These are phyloP conservation scores for Germaria angustata DNA, from an alignment of 2,888 invertebrate genomes.

Conservation along the genomic window DNA sequence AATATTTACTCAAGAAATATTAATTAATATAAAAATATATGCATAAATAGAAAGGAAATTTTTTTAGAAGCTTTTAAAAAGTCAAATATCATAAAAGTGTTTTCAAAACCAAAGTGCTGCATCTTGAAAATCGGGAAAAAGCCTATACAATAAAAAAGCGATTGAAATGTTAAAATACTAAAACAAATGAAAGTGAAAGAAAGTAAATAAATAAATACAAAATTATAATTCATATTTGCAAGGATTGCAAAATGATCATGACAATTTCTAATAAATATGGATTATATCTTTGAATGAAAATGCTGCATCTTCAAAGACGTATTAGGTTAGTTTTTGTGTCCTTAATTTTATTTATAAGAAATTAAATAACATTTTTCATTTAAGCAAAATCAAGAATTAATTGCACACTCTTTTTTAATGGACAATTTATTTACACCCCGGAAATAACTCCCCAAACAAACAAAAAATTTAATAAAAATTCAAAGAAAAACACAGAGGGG, in stretches of 20 bases:
- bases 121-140: slow-evolving; percentile 66
- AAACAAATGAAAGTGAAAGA: background rate
- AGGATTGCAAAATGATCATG: slow-evolving; percentile 38
- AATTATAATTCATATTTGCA: slow-evolving; percentile 6
- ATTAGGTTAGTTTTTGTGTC: slow-evolving; percentile 63
- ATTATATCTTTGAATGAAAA: slow-evolving; percentile 63
- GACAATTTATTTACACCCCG: no score
- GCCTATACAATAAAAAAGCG: slow-evolving; percentile 24
- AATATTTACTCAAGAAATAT: no score
- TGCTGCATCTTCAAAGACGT: slow-evolving; percentile 65
- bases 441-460: no score
- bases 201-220: background rate
- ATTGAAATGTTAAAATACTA: slow-evolving; percentile 19
- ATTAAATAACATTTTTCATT: no score
- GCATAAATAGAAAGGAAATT: background rate
- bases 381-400: no score
- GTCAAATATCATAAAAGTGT: background rate
- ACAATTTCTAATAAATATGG: slow-evolving; percentile 54
- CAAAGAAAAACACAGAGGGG: no score
- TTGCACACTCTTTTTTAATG: no score
- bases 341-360: no score
- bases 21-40: background rate
- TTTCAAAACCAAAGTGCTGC: slow-evolving; percentile 56
- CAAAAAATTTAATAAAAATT: no score
- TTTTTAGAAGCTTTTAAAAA: background rate